These are phyloP conservation scores for Hedychridium roseum DNA, from an alignment of 2,888 invertebrate species.

Conservation along the genomic window DNA sequence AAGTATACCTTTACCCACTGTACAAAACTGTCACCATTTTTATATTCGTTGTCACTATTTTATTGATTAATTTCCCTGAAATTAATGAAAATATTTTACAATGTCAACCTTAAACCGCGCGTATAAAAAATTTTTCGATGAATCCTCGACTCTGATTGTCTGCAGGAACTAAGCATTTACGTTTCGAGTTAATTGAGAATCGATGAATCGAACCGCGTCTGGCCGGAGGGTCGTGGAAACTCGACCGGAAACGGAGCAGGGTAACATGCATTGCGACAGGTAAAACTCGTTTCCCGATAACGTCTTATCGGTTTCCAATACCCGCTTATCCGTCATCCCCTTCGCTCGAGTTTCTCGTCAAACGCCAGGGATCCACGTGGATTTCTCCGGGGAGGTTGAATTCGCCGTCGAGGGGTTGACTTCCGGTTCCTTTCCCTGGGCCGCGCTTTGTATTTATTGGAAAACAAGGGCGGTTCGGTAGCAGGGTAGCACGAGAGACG, in stretches of 20 bases:
- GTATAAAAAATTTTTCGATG: too few relatives aligned
- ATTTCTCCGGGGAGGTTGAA: neutral
- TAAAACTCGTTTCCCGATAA: conserved; percentile 16
- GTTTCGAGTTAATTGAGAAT: too few relatives aligned
- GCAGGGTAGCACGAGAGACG: conserved; percentile 51
- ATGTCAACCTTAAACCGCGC: too few relatives aligned
- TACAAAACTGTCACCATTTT: too few relatives aligned
- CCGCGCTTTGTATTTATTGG: conserved; percentile 60
- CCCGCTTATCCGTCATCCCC: neutral
- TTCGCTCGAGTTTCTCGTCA: neutral
- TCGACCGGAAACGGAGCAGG: conserved; percentile 59
- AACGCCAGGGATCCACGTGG: neutral
- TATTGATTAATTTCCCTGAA: too few relatives aligned
- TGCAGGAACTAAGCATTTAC: too few relatives aligned
- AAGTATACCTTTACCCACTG: too few relatives aligned
- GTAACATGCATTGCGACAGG: conserved; percentile 31
- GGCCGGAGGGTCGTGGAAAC: conserved; percentile 43
- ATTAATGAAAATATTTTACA: too few relatives aligned
- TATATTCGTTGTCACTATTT: too few relatives aligned
- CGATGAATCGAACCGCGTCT: conserved; percentile 45
- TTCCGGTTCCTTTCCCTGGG: conserved; percentile 10
- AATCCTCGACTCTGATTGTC: too few relatives aligned
- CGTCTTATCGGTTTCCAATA: conserved; percentile 26
- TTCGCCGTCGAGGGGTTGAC: neutral
- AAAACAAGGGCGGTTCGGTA: conserved; percentile 63